phyloP scores from a whole-genome alignment of 2,888 invertebrate species.

The Drosophila flavopinicola region DNA sequence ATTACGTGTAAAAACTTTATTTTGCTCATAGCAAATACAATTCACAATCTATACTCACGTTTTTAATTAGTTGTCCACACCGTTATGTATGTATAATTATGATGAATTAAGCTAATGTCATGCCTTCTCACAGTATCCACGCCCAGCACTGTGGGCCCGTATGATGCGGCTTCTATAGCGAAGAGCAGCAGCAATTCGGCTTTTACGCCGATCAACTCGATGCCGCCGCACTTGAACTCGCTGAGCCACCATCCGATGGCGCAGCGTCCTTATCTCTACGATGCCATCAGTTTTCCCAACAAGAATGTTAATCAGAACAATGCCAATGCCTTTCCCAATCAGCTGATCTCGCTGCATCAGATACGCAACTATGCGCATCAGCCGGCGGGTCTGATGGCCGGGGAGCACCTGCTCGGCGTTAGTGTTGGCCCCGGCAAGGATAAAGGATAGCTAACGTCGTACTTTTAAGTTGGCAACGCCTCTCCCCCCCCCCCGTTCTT shows the following conservation, averaged over 20 bases:
- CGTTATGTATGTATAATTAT: neutral
- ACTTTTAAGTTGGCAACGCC: conserved; percentile 77
- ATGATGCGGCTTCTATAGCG: conserved; percentile 85
- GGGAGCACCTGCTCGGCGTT: conserved; percentile 87
- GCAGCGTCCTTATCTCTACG: conserved; percentile 94
- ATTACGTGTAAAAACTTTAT: too few species aligned
- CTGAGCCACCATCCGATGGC: conserved; percentile 89
- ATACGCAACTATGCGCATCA: conserved; percentile 98
- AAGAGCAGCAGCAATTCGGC: conserved; percentile 91
- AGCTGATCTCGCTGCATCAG: conserved; percentile 97
- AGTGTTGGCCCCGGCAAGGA: conserved; percentile 84
- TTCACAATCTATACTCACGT: neutral
- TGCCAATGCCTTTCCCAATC: conserved; percentile 93
- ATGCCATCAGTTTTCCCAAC: conserved; percentile 95
- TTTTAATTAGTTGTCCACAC: neutral
- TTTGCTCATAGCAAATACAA: too few species aligned
- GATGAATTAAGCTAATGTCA: neutral
- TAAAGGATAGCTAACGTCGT: conserved; percentile 83
- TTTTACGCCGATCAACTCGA: conserved; percentile 96
- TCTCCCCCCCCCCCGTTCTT: conserved; percentile 11
- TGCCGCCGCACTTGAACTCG: conserved; percentile 90
- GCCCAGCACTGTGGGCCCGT: conserved; percentile 83
- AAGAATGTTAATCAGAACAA: conserved; percentile 86
- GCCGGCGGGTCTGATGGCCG: conserved; percentile 90
- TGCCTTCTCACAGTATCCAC: conserved; percentile 71